A percentile compares a stretch with the other conserved stretches of the same genome.
These are phyloP conservation scores for Steromphala cineraria DNA, from an alignment of 2,888 invertebrate genomes.

Conservation along the genomic window DNA sequence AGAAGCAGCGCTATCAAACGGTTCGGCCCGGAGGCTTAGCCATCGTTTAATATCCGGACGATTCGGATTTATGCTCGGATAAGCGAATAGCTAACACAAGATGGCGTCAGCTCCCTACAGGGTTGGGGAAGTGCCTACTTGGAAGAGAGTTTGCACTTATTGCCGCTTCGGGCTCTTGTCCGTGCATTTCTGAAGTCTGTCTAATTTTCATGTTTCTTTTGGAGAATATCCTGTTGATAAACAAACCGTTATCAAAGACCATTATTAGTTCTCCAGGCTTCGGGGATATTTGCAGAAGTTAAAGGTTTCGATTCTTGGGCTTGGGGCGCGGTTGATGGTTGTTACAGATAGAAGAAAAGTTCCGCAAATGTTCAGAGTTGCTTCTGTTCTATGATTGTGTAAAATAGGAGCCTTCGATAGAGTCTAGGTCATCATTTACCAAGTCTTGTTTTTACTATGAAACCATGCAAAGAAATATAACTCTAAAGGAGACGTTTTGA, in stretches of 20 bases:
- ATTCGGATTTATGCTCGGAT: background rate
- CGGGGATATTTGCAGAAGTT: slow-evolving; percentile 9
- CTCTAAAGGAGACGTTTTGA: no score
- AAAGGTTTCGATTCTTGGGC: slow-evolving; percentile 8
- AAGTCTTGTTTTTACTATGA: no score
- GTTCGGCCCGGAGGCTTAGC: background rate
- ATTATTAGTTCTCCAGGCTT: background rate
- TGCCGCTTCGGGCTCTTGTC: slow-evolving; percentile 6
- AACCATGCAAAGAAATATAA: no score
- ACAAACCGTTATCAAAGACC: slow-evolving; percentile 1
- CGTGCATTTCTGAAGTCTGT: slow-evolving; percentile 7
- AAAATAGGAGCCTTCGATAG: no score
- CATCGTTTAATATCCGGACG: slow-evolving; percentile 7
- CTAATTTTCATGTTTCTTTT: slow-evolving; percentile 17
- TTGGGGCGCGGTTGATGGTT: background rate
- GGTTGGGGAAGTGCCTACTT: slow-evolving; percentile 12
- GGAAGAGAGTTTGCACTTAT: background rate
- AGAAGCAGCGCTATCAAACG: slow-evolving; percentile 7
- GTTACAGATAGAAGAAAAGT: background rate
- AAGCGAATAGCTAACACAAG: background rate
- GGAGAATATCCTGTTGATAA: slow-evolving; percentile 8
- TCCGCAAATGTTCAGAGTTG: no score
- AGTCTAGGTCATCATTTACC: no score
- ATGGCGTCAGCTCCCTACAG: background rate
- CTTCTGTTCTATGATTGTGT: no score